Evolutionary conservation across 23 tunicate species (phyloP).

Genomic region (Halocynthia aurantium): DNA sequence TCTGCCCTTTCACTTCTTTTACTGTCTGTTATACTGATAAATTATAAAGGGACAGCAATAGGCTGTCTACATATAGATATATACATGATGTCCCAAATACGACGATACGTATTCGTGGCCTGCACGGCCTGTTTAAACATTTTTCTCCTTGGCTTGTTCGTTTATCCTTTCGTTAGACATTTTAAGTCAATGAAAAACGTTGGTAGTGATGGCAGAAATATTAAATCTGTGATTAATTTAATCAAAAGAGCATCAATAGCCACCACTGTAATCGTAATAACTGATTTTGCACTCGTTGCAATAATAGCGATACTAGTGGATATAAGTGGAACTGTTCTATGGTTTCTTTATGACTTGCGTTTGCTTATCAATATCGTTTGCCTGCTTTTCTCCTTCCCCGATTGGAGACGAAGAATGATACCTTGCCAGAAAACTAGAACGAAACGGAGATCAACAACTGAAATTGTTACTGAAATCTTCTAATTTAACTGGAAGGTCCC

Average conservation of each 20-base stretch:
- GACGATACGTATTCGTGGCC: background rate
- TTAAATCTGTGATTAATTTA: background rate
- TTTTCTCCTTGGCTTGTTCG: slow-evolving; percentile 2
- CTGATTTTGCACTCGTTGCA: too few species aligned
- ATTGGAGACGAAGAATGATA: too few species aligned
- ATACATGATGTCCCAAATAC: background rate
- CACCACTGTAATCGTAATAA: too few species aligned
- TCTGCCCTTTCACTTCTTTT: background rate
- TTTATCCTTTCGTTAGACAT: slow-evolving; percentile 18
- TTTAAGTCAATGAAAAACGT: background rate
- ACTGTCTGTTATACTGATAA: slow-evolving; percentile 2
- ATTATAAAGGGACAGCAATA: background rate
- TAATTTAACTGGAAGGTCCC: too few species aligned
- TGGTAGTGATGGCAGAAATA: background rate
- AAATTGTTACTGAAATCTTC: too few species aligned
- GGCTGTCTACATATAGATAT: background rate
- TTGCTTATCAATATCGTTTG: too few species aligned
- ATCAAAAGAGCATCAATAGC: background rate
- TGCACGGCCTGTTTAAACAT: slow-evolving; percentile 20
- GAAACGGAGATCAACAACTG: too few species aligned
- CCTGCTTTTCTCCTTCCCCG: too few species aligned
- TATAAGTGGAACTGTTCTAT: too few species aligned
- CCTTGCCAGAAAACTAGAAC: too few species aligned
- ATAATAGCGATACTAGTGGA: too few species aligned
- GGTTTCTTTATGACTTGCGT: too few species aligned